phyloP scores from a whole-genome alignment of 2,888 invertebrate genomes.

The Hemithea aestivaria region DNA sequence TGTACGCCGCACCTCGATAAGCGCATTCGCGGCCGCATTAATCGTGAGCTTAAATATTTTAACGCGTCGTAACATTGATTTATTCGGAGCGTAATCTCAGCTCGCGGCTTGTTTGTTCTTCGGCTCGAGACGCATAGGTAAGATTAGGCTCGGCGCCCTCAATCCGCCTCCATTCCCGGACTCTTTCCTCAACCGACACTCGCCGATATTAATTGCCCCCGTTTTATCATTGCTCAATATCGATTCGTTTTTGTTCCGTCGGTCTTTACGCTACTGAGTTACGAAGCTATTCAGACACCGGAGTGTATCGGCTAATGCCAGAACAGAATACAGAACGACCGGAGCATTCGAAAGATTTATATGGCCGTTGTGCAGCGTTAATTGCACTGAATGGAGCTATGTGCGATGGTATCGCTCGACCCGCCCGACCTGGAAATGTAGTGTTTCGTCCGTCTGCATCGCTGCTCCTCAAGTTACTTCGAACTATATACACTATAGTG shows the following conservation, averaged over 20 bases:
- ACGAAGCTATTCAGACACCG: slow-evolving; percentile 25
- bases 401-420: slow-evolving; percentile 66
- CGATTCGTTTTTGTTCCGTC: slow-evolving; percentile 10
- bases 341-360: slow-evolving; percentile 71
- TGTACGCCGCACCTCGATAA: slow-evolving; percentile 52
- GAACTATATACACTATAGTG: slow-evolving; percentile 35
- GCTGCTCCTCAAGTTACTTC: slow-evolving; percentile 34
- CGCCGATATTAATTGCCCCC: slow-evolving; percentile 47
- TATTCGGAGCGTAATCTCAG: slow-evolving; percentile 74
- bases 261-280: slow-evolving; percentile 30
- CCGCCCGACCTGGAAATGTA: slow-evolving; percentile 60
- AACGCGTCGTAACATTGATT: slow-evolving; percentile 79
- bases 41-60: slow-evolving; percentile 78
- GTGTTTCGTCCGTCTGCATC: slow-evolving; percentile 16
- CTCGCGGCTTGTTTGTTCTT: slow-evolving; percentile 75
- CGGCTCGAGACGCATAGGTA: slow-evolving; percentile 72
- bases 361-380: slow-evolving; percentile 74
- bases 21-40: slow-evolving; percentile 65
- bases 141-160: slow-evolving; percentile 63
- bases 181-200: slow-evolving; percentile 45
- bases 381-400: slow-evolving; percentile 71
- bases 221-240: slow-evolving; percentile 30
- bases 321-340: slow-evolving; percentile 55
- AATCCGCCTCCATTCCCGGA: slow-evolving; percentile 42
- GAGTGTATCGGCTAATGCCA: slow-evolving; percentile 43